Conservation (phyloP, 2,797 vertebrate genomes). For the Anas capensis region DNA sequence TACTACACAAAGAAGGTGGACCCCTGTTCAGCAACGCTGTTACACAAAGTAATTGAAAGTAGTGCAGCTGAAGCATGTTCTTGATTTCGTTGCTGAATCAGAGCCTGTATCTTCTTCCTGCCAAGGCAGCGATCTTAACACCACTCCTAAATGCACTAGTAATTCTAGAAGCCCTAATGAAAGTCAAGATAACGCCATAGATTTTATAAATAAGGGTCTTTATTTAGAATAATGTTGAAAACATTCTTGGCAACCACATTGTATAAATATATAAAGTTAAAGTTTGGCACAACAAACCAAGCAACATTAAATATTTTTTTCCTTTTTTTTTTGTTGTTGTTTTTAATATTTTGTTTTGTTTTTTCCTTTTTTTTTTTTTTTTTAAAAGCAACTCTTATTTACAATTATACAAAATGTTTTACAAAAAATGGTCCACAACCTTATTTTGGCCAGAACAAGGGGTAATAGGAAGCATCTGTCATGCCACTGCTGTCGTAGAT, state of each 20-base stretch:
- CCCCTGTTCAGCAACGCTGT: neutral
- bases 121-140: constrained; percentile 52
- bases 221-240: constrained; percentile 83
- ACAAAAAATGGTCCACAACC: constrained; percentile 92
- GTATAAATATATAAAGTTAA: constrained; percentile 86
- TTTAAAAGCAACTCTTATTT: constrained; percentile 94
- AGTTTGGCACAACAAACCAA: constrained; percentile 87
- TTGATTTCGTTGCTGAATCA: constrained; percentile 67
- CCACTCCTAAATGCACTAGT: constrained; percentile 41
- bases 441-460: constrained; percentile 68
- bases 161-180: constrained; percentile 63
- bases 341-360: constrained; percentile 1
- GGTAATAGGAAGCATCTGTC: constrained; percentile 35
- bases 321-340: constrained; percentile 49
- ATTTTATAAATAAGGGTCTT: constrained; percentile 85
- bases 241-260: constrained; percentile 72
- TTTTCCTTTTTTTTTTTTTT: constrained; percentile 51
- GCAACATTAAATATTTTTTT: constrained; percentile 91
- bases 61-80: constrained; percentile 4
- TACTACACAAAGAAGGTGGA: neutral
- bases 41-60: neutral
- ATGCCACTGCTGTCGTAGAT: neutral
- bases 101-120: constrained; percentile 63
- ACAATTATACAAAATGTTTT: constrained; percentile 89
- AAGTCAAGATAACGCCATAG: constrained; percentile 59